These are phyloP conservation scores for Gymnoscelis rufifasciata DNA, from an alignment of 2,888 invertebrate species.

Conservation along the genomic window DNA sequence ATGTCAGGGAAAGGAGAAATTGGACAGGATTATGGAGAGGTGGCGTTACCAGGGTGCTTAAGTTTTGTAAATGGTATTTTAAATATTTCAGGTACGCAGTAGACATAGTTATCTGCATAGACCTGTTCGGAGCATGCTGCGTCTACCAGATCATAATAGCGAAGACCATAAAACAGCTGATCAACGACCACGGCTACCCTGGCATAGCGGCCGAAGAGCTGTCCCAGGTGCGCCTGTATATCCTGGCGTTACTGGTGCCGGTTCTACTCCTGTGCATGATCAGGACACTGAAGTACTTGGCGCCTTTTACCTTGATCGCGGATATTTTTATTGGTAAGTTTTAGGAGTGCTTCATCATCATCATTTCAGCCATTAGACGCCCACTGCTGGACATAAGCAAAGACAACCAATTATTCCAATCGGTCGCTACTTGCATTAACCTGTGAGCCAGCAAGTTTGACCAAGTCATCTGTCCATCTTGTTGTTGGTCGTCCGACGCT, in stretches of 20 bases:
- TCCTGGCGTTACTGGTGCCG: constrained; percentile 53
- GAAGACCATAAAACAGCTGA: constrained; percentile 58
- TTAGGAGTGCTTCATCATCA: no score
- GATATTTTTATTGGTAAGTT: constrained; percentile 63
- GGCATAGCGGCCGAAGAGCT: constrained; percentile 32
- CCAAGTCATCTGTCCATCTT: no score
- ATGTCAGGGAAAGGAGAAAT: no score
- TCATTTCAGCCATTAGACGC: no score
- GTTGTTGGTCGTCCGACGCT: no score
- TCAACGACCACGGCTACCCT: constrained; percentile 39
- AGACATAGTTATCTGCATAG: constrained; percentile 60
- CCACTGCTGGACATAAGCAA: no score
- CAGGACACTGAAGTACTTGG: constrained; percentile 64
- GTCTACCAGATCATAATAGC: constrained; percentile 71
- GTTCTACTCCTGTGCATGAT: constrained; percentile 68
- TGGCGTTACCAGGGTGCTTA: no score
- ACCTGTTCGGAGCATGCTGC: constrained; percentile 67
- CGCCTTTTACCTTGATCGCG: constrained; percentile 62
- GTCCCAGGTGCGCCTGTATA: constrained; percentile 52
- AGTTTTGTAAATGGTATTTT: no score
- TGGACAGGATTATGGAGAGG: no score
- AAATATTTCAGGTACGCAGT: constrained; percentile 43
- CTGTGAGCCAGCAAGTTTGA: no score
- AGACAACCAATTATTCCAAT: no score
- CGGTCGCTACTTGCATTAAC: no score